Percentiles rank a stretch among this genome's conserved stretches.
These are phyloP conservation scores for Erpetoichthys calabaricus DNA, from an alignment of 2,797 vertebrate species.

Conservation along the genomic window DNA sequence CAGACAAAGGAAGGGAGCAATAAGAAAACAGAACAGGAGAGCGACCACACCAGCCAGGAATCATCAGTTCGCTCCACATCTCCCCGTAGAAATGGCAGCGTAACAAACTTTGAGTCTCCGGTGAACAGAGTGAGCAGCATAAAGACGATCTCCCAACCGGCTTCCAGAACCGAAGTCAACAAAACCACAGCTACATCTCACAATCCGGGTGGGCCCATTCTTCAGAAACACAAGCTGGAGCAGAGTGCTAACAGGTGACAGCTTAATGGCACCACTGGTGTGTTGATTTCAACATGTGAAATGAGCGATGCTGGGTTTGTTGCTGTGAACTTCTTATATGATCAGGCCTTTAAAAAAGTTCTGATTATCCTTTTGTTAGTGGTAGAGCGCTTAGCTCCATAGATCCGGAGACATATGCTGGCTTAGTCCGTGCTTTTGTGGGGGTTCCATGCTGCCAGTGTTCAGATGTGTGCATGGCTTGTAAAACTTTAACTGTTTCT, in stretches of 20 bases:
- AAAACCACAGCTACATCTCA: conserved; percentile 26
- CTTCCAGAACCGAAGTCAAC: conserved; percentile 39
- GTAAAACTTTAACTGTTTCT: too few species aligned
- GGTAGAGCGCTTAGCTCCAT: too few species aligned
- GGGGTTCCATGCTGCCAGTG: too few species aligned
- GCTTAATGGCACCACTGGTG: too few species aligned
- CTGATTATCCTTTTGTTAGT: too few species aligned
- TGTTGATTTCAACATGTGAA: too few species aligned
- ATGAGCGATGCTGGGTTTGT: too few species aligned
- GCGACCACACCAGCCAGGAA: conserved; percentile 53
- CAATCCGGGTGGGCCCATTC: conserved; percentile 37
- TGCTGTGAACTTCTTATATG: too few species aligned
- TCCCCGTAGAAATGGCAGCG: conserved; percentile 53
- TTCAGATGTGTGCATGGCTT: too few species aligned
- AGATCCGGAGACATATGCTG: too few species aligned
- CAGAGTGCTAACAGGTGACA: conserved; percentile 50
- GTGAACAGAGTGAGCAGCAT: conserved; percentile 49
- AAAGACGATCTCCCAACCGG: conserved; percentile 58
- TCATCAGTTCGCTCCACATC: conserved; percentile 45
- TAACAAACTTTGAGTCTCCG: conserved; percentile 55
- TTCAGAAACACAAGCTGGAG: conserved; percentile 45
- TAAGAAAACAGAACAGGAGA: conserved; percentile 55
- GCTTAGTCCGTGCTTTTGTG: too few species aligned
- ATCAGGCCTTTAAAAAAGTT: too few species aligned
- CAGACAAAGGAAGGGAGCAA: conserved; percentile 56